phyloP scores from a whole-genome alignment of 2,113 vertebrate genomes.

The Gnathonemus longibarbis region DNA sequence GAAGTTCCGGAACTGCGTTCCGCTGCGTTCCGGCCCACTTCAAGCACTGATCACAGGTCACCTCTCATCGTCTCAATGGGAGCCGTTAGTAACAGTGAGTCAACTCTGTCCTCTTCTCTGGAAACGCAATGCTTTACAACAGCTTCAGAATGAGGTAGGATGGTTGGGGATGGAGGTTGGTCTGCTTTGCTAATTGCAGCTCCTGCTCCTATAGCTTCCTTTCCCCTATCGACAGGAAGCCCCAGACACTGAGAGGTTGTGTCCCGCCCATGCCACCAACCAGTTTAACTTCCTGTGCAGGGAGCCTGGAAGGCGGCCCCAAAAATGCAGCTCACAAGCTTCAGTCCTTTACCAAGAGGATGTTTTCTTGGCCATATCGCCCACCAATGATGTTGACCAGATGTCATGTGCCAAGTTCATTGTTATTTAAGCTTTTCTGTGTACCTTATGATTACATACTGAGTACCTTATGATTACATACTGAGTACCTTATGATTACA shows the following conservation, averaged over 20 bases:
- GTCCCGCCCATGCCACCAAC: not conserved
- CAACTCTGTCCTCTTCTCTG: not conserved
- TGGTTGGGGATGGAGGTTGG: not conserved
- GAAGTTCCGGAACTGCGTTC: no score
- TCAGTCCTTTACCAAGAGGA: not conserved
- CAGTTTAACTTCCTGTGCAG: not conserved
- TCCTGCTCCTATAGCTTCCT: not conserved
- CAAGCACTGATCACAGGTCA: not conserved
- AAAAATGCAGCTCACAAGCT: not conserved
- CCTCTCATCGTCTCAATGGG: not conserved
- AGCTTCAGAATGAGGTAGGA: not conserved
- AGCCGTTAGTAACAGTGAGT: not conserved
- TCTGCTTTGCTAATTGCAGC: not conserved
- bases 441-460: not conserved
- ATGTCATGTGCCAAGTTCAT: not conserved
- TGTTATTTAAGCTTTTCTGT: not conserved
- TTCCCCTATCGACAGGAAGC: not conserved
- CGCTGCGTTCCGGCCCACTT: no score
- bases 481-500: not conserved
- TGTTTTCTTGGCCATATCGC: not conserved
- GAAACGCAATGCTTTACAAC: not conserved
- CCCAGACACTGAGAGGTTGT: not conserved
- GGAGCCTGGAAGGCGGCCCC: not conserved
- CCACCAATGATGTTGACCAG: not conserved
- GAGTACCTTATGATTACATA: not conserved